These are phyloP conservation scores for Triplophysa yarkandensis DNA, from an alignment of 2,797 vertebrate genomes.

Conservation along the genomic window DNA sequence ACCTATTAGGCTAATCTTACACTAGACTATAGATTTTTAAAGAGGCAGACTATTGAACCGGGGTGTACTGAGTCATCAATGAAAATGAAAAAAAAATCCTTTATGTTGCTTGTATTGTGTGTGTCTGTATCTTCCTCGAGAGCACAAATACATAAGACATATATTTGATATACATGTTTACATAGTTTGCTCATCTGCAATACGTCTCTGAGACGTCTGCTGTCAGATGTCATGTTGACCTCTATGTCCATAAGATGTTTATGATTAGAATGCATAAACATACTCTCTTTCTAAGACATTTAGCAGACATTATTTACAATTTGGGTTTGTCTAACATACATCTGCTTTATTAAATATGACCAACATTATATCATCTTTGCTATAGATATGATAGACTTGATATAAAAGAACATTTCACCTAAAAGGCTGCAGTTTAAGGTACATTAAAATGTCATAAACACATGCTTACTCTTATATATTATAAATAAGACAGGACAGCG, in stretches of 20 bases:
- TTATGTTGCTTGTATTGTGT: background rate
- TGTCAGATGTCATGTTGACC: no score
- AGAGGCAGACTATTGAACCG: constrained; percentile 13
- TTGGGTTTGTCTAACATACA: background rate
- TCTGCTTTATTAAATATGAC: background rate
- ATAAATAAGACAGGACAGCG: background rate
- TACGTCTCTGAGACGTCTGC: no score
- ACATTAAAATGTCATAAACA: background rate
- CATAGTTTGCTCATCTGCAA: no score
- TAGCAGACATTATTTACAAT: no score
- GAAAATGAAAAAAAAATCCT: background rate
- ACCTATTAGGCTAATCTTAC: constrained; percentile 9
- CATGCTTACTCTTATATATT: background rate
- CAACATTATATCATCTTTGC: background rate
- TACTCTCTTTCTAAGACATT: no score
- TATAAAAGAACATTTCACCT: background rate
- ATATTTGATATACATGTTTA: no score
- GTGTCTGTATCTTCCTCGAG: constrained; percentile 21
- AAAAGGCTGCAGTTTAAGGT: background rate
- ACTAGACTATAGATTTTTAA: constrained; percentile 27
- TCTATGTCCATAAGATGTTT: no score
- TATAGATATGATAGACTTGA: background rate
- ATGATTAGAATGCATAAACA: no score
- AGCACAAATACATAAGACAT: no score
- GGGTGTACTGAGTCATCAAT: constrained; percentile 1